Conservation (phyloP, 2,113 vertebrate genomes). For the Dascyllus trimaculatus region DNA sequence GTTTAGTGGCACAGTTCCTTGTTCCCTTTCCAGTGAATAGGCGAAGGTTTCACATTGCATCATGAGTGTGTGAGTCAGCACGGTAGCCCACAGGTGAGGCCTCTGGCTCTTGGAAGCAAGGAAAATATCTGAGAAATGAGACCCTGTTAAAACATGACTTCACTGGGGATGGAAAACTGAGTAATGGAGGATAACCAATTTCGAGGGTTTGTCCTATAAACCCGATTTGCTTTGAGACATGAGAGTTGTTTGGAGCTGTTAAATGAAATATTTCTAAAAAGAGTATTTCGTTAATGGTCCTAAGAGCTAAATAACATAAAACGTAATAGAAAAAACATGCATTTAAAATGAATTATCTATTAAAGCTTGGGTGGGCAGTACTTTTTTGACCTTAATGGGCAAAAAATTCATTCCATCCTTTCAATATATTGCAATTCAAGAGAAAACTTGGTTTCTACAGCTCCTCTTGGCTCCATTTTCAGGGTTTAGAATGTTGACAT, state of each 20-base stretch:
- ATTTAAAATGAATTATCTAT: too few species aligned
- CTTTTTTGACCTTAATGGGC: too few species aligned
- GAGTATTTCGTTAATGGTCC: background rate
- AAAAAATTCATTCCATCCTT: too few species aligned
- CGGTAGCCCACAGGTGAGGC: constrained; percentile 74
- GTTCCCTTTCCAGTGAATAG: constrained; percentile 77
- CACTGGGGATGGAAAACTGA: constrained; percentile 49
- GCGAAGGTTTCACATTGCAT: constrained; percentile 85
- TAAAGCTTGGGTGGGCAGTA: too few species aligned
- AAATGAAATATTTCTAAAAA: background rate
- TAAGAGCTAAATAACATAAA: background rate
- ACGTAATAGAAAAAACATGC: too few species aligned
- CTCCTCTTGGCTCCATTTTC: too few species aligned
- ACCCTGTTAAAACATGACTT: constrained; percentile 74
- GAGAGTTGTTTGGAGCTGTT: background rate
- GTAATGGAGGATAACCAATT: constrained; percentile 9
- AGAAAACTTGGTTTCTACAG: too few species aligned
- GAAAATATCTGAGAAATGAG: constrained; percentile 66
- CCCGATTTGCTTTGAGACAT: constrained; percentile 3
- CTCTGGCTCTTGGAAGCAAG: constrained; percentile 38
- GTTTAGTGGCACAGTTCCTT: constrained; percentile 76
- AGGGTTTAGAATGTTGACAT: too few species aligned
- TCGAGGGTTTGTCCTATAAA: constrained; percentile 19
- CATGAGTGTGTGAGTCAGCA: constrained; percentile 62
- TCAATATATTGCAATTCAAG: too few species aligned